Conservation (phyloP, 2,888 invertebrate species). For the Boloria selene region DNA sequence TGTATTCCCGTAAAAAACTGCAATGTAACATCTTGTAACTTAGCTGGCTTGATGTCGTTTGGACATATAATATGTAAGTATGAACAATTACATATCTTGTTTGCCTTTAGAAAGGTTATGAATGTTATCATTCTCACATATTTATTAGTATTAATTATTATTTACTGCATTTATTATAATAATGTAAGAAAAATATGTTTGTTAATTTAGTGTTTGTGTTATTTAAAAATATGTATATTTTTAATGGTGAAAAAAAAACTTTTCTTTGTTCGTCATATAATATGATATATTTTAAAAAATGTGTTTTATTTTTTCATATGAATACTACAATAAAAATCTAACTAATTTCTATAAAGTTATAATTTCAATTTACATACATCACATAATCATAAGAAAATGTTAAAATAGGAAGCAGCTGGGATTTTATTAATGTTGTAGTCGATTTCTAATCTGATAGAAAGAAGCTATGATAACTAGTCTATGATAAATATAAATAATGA, state of each 20-base stretch:
- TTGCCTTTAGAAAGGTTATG: slow-evolving; percentile 10
- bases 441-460: no score
- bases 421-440: no score
- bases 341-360: no score
- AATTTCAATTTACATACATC: no score
- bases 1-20: not conserved
- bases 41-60: slow-evolving; percentile 10
- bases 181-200: not conserved
- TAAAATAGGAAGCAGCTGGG: no score
- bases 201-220: not conserved
- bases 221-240: no score
- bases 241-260: no score
- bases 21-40: not conserved
- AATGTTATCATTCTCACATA: slow-evolving; percentile 13
- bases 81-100: not conserved
- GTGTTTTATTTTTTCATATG: no score
- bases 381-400: no score
- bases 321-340: no score
- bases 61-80: not conserved
- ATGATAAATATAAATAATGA: slow-evolving; percentile 31
- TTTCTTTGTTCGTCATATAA: no score
- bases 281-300: no score
- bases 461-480: not conserved
- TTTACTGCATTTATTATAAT: slow-evolving; percentile 1
- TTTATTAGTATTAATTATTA: slow-evolving; percentile 8